Evolutionary conservation across 2,888 invertebrate genomes (phyloP), one percentile per base, ranked within the genome.

Genomic region (Melikaiella ostensackeni): DNA sequence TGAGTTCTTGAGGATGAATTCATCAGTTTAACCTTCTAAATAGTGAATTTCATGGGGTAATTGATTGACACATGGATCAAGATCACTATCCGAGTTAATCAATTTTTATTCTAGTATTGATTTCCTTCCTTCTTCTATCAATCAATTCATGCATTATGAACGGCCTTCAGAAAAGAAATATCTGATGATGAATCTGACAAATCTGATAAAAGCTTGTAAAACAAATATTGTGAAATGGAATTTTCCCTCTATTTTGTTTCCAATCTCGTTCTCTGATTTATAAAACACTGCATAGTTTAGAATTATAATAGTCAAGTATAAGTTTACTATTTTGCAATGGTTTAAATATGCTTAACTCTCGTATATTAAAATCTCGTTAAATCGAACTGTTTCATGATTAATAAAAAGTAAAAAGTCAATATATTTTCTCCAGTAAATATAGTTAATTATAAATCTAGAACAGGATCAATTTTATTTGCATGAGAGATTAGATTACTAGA

Each of bases 1-100:
- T 21, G 55, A 35, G 35, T 35, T 42, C 50, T 74, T 62, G 74
- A 59, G 57, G 35, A 70, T 11, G 66, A 70, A 5, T 70, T 30
- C 50, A 70, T 50, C 27, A 7, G 50, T 55, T 33, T 46, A 55
- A n/a, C 30, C 30, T 70, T 19, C 11, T 46, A 50, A 70, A 27
- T 30, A 24, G 16, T 30, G 30, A 70, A 50, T 70, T 33, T 50
- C 30, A 50, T 46, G n/a, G 19, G 30, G 30, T 70, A 46, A 70
- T 70, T 70, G 50, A 50, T 70, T 50, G 27, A 30, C 30, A 30
- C 30, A 30, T 21, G n/a, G n/a, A 30, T 50, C n/a, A 46, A 46
- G 42, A 19, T 63, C 11, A 35, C 35, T 21, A 35, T 35, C n/a
- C n/a, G 35, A 35, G 21, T 38, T 35, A 35, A n/a, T 63, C 9